Percentiles rank a stretch among this genome's conserved stretches.
Evolutionary conservation across 2,888 invertebrate genomes (phyloP).

Genomic region (Hemaris fuciformis): DNA sequence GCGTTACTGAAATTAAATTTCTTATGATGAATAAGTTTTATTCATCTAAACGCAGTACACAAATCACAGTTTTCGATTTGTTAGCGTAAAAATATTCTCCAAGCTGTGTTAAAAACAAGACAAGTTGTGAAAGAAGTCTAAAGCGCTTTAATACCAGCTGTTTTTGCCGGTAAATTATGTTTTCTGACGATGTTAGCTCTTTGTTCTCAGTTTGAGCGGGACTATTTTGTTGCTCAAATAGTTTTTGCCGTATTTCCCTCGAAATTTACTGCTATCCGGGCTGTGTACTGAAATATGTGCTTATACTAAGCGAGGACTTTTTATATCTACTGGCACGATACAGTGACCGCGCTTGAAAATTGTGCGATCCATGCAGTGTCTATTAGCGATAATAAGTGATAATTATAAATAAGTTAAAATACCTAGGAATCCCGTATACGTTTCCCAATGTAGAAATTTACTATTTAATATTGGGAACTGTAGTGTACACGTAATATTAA

Average conservation of each 20-base stretch:
- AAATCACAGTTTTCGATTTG: not conserved
- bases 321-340: no score
- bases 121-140: not conserved
- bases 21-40: not conserved
- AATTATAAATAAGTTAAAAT: no score
- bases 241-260: not conserved
- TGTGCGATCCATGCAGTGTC: no score
- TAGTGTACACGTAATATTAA: no score
- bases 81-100: not conserved
- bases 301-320: no score
- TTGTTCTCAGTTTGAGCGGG: not conserved
- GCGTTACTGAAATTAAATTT: not conserved
- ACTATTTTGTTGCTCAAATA: not conserved
- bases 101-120: not conserved
- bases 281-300: not conserved
- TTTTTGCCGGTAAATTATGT: not conserved
- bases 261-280: not conserved
- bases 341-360: no score
- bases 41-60: not conserved
- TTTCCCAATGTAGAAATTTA: no score
- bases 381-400: no score
- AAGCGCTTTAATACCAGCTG: not conserved
- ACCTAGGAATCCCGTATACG: no score
- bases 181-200: not conserved
- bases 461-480: no score